Percentiles rank a stretch among this genome's conserved stretches.
phyloP scores from a whole-genome alignment of 2,113 vertebrate genomes.

The Vireo altiloquus region DNA sequence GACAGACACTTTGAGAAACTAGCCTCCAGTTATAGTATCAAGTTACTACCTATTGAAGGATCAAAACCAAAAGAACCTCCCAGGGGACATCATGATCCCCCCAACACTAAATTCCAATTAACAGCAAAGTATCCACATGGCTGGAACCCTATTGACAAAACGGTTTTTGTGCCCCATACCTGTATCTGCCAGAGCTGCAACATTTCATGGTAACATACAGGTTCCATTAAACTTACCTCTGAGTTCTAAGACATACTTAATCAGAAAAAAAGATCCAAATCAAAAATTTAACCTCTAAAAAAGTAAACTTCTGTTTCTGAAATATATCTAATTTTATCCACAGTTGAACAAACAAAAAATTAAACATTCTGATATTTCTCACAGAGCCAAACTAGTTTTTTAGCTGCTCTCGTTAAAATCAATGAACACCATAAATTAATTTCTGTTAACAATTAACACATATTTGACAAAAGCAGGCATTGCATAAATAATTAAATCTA shows the following conservation, averaged over 20 bases:
- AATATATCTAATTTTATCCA: background rate
- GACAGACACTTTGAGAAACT: background rate
- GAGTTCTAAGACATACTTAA: background rate
- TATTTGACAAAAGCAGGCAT: background rate
- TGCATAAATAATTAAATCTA: background rate
- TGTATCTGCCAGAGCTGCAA: background rate
- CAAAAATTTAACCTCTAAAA: background rate
- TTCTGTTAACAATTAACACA: background rate
- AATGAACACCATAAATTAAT: background rate
- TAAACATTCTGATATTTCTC: background rate
- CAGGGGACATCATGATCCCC: background rate
- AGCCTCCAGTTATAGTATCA: background rate
- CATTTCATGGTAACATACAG: background rate
- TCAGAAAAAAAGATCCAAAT: background rate
- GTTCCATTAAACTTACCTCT: background rate
- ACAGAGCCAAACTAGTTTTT: background rate
- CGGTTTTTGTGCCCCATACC: background rate
- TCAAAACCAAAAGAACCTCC: background rate
- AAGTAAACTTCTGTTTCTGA: background rate
- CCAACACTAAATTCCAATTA: background rate
- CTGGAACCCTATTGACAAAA: background rate
- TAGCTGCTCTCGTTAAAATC: background rate
- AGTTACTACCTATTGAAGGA: background rate
- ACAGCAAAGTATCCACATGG: background rate
- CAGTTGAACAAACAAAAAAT: background rate